Conservation (phyloP, 2,888 invertebrate species). For the Hemicrepidius hirtus region DNA sequence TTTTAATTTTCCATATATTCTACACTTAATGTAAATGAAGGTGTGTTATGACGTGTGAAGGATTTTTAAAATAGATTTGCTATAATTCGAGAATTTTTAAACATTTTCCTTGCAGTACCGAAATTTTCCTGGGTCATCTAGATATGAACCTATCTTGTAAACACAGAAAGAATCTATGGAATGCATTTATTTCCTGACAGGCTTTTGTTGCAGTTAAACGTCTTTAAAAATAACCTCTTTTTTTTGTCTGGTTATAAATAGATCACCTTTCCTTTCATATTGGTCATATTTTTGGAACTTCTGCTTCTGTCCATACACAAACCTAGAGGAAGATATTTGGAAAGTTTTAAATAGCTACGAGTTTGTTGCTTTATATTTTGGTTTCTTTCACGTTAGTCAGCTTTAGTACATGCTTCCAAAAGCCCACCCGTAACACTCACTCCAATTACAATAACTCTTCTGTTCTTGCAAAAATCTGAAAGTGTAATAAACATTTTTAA, state of each 20-base stretch:
- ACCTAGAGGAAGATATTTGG: slow-evolving; percentile 58
- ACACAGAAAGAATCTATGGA: not conserved
- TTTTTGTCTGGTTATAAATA: slow-evolving; percentile 29
- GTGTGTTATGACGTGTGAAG: slow-evolving; percentile 1
- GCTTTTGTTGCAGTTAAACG: slow-evolving; percentile 9
- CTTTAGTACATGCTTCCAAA: slow-evolving; percentile 35
- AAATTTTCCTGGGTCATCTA: not conserved
- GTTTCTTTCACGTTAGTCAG: slow-evolving; percentile 45
- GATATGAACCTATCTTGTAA: not conserved
- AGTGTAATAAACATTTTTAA: slow-evolving; percentile 17
- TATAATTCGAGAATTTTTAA: not conserved
- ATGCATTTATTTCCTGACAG: slow-evolving; percentile 14
- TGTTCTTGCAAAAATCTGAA: slow-evolving; percentile 26
- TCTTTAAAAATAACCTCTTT: slow-evolving; percentile 27
- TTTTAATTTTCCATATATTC: slow-evolving; percentile 8
- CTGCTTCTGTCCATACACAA: slow-evolving; percentile 51
- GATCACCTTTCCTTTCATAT: slow-evolving; percentile 30
- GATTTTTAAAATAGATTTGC: slow-evolving; percentile 17
- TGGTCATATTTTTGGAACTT: slow-evolving; percentile 53
- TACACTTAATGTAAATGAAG: not conserved
- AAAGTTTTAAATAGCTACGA: slow-evolving; percentile 59
- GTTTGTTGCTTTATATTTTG: slow-evolving; percentile 52
- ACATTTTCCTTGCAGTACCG: not conserved
- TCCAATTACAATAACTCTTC: slow-evolving; percentile 16
- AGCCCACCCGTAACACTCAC: not conserved